Conservation (phyloP, 2,113 vertebrate genomes). For the Machaerirhynchus nigripectus region DNA sequence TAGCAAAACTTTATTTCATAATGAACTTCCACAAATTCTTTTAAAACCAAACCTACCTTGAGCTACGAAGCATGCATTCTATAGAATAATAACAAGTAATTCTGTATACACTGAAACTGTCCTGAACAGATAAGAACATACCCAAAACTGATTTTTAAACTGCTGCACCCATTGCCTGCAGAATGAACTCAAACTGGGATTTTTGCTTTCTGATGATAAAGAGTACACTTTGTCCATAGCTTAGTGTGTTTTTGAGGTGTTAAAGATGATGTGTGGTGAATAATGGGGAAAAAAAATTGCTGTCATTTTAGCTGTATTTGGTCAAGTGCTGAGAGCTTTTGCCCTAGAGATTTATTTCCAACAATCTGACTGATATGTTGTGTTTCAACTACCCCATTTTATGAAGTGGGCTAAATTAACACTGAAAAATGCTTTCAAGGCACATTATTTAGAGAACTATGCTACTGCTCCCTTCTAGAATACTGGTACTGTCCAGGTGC, state of each 20-base stretch:
- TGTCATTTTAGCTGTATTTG: accelerated
- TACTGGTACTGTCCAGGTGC: background rate
- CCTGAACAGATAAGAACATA: background rate
- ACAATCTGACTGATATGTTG: background rate
- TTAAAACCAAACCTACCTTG: background rate
- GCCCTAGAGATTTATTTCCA: background rate
- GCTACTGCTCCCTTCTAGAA: background rate
- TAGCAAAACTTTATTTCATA: background rate
- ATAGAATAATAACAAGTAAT: background rate
- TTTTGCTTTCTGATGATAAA: background rate
- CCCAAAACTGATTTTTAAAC: background rate
- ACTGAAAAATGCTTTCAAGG: background rate
- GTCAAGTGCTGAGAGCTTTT: background rate
- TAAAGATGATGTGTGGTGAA: background rate
- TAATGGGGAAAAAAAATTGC: accelerated
- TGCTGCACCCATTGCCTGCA: background rate
- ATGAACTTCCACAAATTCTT: background rate
- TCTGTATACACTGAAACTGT: background rate
- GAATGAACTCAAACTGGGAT: background rate
- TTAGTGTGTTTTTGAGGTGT: background rate
- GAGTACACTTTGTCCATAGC: background rate
- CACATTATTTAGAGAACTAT: background rate
- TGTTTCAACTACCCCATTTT: background rate
- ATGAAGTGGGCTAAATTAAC: background rate
- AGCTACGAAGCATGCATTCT: background rate